Evolutionary conservation across 2,113 vertebrate species (phyloP).

Genomic region (Salvator merianae): DNA sequence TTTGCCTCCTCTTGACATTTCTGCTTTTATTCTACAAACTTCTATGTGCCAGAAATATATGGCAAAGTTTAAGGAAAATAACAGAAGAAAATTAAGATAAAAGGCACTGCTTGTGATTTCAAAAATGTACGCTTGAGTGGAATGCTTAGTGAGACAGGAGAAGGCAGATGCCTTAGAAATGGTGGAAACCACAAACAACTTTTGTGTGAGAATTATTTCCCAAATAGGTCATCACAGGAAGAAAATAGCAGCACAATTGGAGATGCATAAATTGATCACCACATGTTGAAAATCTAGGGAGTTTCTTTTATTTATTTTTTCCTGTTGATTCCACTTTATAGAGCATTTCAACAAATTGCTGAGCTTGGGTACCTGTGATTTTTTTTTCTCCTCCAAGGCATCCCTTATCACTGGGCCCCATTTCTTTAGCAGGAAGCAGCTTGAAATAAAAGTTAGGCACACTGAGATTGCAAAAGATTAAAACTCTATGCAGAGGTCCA

Average conservation of each 20-base stretch:
- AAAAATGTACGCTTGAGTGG: constrained; percentile 52
- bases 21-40: neutral
- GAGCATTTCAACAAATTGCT: neutral
- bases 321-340: neutral
- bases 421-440: neutral
- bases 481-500: constrained; percentile 13
- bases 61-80: constrained; percentile 52
- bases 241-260: constrained; percentile 44
- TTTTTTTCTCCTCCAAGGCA: constrained; percentile 14
- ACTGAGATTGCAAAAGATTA: neutral
- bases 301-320: neutral
- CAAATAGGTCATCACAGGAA: constrained; percentile 48
- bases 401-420: accelerated
- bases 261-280: constrained; percentile 13
- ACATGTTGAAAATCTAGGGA: neutral
- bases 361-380: accelerated
- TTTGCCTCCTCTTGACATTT: neutral
- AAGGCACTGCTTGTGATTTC: constrained; percentile 47
- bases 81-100: constrained; percentile 60
- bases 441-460: neutral
- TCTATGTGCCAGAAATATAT: neutral
- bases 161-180: constrained; percentile 59
- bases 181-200: constrained; percentile 61
- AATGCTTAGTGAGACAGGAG: constrained; percentile 63
- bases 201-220: constrained; percentile 59